Conservation (phyloP, 2,797 vertebrate species). For the Pseudocheirus occidentalis region DNA sequence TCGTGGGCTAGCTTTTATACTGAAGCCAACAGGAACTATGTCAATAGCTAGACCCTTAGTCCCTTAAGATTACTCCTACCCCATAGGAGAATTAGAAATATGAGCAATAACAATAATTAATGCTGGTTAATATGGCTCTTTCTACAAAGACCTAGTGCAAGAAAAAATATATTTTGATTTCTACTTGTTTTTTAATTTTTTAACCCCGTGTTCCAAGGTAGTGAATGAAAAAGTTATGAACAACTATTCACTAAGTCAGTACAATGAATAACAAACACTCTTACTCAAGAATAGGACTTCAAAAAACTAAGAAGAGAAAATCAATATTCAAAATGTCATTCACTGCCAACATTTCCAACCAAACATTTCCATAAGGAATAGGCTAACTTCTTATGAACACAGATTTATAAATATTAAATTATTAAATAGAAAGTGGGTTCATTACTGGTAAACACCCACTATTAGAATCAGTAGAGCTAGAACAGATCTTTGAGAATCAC, state of each 20-base stretch:
- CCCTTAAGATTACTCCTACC: background rate
- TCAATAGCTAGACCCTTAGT: background rate
- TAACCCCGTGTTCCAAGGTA: background rate
- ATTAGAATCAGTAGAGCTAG: background rate
- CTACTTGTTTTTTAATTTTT: background rate
- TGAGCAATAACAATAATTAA: background rate
- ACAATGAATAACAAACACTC: background rate
- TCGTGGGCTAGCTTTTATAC: background rate
- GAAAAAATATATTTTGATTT: background rate
- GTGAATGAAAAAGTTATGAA: constrained; percentile 13
- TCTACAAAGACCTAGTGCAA: background rate
- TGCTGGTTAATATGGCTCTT: background rate
- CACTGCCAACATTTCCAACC: constrained; percentile 15
- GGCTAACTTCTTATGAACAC: background rate
- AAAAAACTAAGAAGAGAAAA: constrained; percentile 33
- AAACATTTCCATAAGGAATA: constrained; percentile 35
- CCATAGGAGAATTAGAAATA: background rate
- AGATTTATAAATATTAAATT: constrained; percentile 32
- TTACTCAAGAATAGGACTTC: background rate
- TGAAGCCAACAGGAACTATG: background rate
- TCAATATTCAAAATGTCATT: background rate
- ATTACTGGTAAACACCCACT: background rate
- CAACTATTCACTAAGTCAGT: constrained; percentile 1
- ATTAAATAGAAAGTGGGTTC: background rate
- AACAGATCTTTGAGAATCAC: background rate